Evolutionary conservation across 2,113 vertebrate species (phyloP).

Genomic region (Ibidorhyncha struthersii): DNA sequence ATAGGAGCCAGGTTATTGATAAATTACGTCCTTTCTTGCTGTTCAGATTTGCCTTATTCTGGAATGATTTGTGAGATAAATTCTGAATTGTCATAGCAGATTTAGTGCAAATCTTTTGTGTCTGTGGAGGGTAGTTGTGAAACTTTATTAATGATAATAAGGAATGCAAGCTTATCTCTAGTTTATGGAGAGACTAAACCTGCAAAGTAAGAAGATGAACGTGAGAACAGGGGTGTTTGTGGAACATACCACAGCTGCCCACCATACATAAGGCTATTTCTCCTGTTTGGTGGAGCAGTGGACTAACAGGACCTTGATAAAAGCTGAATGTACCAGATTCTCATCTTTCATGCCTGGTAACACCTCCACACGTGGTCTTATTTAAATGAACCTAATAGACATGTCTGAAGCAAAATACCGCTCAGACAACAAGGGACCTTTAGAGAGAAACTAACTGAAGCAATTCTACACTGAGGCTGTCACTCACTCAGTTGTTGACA

Average conservation of each 20-base stretch:
- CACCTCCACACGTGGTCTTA: background rate
- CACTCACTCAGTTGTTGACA: constrained; percentile 35
- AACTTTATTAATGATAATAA: background rate
- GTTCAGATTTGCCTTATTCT: background rate
- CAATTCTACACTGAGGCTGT: constrained; percentile 11
- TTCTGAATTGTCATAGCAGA: background rate
- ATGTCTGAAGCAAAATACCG: background rate
- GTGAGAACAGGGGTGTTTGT: background rate
- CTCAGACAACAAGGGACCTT: background rate
- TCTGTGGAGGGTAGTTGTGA: background rate
- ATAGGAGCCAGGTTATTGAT: background rate
- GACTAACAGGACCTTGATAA: background rate
- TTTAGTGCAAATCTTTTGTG: background rate
- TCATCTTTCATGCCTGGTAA: background rate
- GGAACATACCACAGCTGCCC: background rate
- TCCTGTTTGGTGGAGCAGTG: background rate
- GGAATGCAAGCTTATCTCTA: background rate
- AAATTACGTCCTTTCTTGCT: background rate
- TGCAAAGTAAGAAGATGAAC: background rate
- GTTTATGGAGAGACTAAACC: background rate
- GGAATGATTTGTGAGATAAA: background rate
- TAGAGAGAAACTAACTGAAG: background rate
- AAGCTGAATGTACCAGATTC: background rate
- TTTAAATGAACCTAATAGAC: background rate
- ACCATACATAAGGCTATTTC: background rate